These are phyloP conservation scores for Dorcus hopei DNA, from an alignment of 2,888 invertebrate genomes.

Conservation along the genomic window DNA sequence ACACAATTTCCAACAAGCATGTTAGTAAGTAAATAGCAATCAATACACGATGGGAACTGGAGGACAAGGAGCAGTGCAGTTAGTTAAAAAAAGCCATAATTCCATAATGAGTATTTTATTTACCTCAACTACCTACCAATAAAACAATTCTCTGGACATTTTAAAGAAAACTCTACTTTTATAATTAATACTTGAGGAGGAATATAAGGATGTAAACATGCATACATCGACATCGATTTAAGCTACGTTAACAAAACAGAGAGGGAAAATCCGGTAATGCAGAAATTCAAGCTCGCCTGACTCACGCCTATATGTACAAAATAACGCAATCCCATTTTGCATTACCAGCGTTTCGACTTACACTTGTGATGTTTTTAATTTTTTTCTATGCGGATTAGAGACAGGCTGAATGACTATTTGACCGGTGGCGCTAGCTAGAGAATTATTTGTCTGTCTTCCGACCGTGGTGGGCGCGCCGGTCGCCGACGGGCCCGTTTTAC, in stretches of 20 bases:
- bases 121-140: conserved; percentile 6
- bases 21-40: not conserved
- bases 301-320: not conserved
- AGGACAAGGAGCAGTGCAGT: conserved; percentile 1
- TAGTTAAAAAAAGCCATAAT: conserved; percentile 11
- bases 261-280: not conserved
- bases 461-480: conserved; percentile 40
- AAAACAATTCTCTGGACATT: conserved; percentile 5
- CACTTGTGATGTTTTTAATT: conserved; percentile 68
- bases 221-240: conserved; percentile 3
- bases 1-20: not conserved
- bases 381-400: conserved; percentile 50
- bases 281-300: not conserved
- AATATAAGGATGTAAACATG: conserved; percentile 7
- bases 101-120: conserved; percentile 16
- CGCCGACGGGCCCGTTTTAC: conserved; percentile 12
- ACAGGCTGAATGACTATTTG: conserved; percentile 71
- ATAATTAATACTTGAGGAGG: conserved; percentile 3
- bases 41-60: conserved; percentile 1
- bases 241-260: not conserved
- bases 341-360: conserved; percentile 45
- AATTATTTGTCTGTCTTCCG: conserved; percentile 84
- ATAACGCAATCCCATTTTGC: not conserved
- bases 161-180: conserved; percentile 2
- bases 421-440: conserved; percentile 78